Evolutionary conservation across 2,888 invertebrate species (phyloP), one percentile per base, ranked within the genome.

Genomic region (Dendrolimus pini): DNA sequence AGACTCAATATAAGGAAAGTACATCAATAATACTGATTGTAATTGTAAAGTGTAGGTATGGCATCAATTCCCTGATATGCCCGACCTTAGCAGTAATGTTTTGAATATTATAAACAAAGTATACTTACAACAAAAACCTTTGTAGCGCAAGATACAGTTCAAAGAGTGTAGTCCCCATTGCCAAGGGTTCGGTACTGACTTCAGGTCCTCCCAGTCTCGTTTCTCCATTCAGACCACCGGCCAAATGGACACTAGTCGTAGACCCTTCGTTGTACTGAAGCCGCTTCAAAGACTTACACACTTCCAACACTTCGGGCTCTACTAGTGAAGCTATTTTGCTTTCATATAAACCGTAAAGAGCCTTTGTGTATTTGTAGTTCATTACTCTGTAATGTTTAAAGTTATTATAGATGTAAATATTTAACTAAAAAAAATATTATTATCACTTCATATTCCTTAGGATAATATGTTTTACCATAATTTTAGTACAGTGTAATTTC

Each of bases 131-230:
- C 54, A 95, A 92, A 87, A 97, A 97, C 82, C 97, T 94, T 80
- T 98, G 97, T 58, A 99, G 85, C 0, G 96, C 94, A 64, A 99
- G 92, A 83, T 99, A 99, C 9, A 99, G 91, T 82, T 98, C 98
- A 82, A 99, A 98, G 56, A 99, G 87, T 2, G 96, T 95, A 1
- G 97, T 98, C 0, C 97, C 97, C 92, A 96, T 94, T 1, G 94
- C 93, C 53, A 97, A 83, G 12, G 95, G 94, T 65, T 95, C 94
- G 13, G 92, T 83, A 7, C 92, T 91, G 0, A 91, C 85, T 1
- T 82, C 76, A 1, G 90, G 81, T 1, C 84, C 70, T 0, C 92
- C 92, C 9, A 91, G 41, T 0, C 87, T 87, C 1, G 92, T 85
- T 14, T 85, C 91, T 13, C 93, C 92, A 52, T 90, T 91, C 10